Evolutionary conservation across 2,113 vertebrate genomes (phyloP), one percentile per base, ranked within the genome.

Genomic region (Pelecanus crispus): DNA sequence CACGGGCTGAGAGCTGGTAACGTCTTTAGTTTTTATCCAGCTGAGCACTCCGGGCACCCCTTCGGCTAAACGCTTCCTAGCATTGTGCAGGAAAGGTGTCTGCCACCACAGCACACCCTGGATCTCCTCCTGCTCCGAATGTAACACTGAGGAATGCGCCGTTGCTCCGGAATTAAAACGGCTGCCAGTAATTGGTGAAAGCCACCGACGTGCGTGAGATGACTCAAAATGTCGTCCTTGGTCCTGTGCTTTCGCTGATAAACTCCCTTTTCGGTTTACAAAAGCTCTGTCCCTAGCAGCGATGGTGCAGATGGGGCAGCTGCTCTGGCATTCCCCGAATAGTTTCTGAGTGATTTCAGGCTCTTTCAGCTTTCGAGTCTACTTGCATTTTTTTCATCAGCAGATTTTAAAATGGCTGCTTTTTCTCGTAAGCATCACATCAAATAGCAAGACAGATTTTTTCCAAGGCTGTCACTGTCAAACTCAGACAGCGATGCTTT

Each of bases 321-420:
- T 96, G 91, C 86, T 40, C 32, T 1, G 0, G 77, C 96, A 92
- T 97, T 96, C 97, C 94, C 77, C 0, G 3, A 44, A 71, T 94
- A 53, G 66, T 92, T 97, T 87, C 72, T 38, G 20, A 50, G 49
- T 97, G 94, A 97, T 85, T 92, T 94, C 96, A 95, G 89, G 8
- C 90, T 78, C 70, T 94, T 96, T 82, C 15, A 25, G 78, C 63
- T 78, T 36, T 47, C 3, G 8, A 88, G 86, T n/a, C 80, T 75
- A 45, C 29, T 62, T 94, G 75, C 38, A 24, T 45, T 61, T 90
- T 79, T 53, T 81, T 81, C 59, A 66, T 47, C 72, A 70, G 90
- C 73, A 71, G 68, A 32, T 95, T 90, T 90, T 85, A 66, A 97
- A 95, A 97, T 95, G 88, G 75, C 86, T 86, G 81, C 44, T 93